Evolutionary conservation across 2,888 invertebrate genomes (phyloP).

Genomic region (Oligia latruncula): DNA sequence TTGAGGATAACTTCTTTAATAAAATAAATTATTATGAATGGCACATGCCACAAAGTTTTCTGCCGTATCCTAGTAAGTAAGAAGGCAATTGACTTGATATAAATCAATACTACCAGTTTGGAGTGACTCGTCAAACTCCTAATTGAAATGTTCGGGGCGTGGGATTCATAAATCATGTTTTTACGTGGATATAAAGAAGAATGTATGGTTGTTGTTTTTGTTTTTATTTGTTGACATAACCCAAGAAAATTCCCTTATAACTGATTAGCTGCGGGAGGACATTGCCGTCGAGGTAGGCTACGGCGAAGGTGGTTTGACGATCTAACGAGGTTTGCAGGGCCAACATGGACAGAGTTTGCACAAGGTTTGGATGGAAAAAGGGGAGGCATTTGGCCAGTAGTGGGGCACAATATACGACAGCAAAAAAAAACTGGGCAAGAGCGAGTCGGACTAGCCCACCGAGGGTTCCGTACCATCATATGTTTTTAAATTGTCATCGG

Average conservation of each 20-base stretch:
- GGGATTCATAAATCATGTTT: constrained; percentile 79
- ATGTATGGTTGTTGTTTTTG: neutral
- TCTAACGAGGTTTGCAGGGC: neutral
- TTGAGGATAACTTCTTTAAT: constrained; percentile 15
- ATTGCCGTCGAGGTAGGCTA: neutral
- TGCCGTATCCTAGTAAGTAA: constrained; percentile 41
- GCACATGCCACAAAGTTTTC: constrained; percentile 45
- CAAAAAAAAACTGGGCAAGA: too few species aligned
- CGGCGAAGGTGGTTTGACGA: neutral
- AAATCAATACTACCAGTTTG: constrained; percentile 73
- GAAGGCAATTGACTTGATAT: constrained; percentile 63
- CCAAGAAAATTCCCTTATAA: too few species aligned
- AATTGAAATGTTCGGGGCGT: constrained; percentile 80
- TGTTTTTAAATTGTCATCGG: too few species aligned
- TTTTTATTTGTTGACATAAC: neutral
- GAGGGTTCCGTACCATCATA: too few species aligned
- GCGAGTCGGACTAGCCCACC: too few species aligned
- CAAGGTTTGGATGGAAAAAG: neutral
- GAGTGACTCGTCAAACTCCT: constrained; percentile 83
- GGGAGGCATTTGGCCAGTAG: neutral
- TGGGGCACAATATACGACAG: neutral
- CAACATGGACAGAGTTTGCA: neutral
- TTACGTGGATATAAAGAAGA: constrained; percentile 63
- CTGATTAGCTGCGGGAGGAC: neutral
- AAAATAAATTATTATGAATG: constrained; percentile 25